Evolutionary conservation across 53 echinoderm and acorn worm genomes (phyloP).

Genomic region (Mesocentrotus franciscanus): DNA sequence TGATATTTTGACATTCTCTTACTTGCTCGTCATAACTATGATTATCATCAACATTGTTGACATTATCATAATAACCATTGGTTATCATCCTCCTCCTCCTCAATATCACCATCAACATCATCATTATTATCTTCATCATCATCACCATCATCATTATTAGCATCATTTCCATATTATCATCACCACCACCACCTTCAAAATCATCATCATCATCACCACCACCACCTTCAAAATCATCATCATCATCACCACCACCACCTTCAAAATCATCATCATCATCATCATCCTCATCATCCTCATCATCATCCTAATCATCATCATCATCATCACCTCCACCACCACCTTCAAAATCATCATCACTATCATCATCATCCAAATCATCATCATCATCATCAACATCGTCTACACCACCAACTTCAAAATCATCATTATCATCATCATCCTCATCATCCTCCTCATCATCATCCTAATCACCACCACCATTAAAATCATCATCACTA

Average conservation of each 20-base stretch:
- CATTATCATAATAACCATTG: not conserved
- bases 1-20: not conserved
- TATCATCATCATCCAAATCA: not conserved
- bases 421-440: not conserved
- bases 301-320: conserved; percentile 22
- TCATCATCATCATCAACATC: not conserved
- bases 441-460: not conserved
- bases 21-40: not conserved
- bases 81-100: not conserved
- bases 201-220: not conserved
- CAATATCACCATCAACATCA: not conserved
- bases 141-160: not conserved
- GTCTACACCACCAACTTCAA: not conserved
- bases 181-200: not conserved
- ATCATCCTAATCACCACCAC: not conserved
- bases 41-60: not conserved
- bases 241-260: conserved; percentile 18
- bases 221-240: not conserved
- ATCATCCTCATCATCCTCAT: conserved; percentile 19
- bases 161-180: not conserved
- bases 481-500: not conserved
- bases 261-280: conserved; percentile 19
- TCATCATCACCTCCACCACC: conserved; percentile 40
- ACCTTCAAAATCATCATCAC: conserved; percentile 1
- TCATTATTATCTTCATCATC: not conserved